Conservation (phyloP, 2,113 vertebrate species). For the Pogonocichla stellata region DNA sequence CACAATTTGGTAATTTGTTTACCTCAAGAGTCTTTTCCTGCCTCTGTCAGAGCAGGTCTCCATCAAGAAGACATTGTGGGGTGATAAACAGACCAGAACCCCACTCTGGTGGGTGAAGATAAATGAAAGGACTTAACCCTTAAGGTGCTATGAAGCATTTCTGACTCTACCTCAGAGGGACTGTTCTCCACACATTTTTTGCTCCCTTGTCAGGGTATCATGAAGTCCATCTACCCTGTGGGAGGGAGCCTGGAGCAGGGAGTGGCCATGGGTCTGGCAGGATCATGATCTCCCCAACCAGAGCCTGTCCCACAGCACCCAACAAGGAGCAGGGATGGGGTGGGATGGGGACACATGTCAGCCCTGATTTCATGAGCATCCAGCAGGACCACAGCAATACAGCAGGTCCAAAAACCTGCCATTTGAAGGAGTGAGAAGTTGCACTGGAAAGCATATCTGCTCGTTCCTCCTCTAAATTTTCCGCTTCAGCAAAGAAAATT, state of each 20-base stretch:
- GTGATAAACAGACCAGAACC: neutral
- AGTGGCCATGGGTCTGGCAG: neutral
- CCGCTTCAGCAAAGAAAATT: neutral
- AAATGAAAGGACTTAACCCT: neutral
- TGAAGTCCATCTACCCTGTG: neutral
- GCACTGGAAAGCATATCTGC: neutral
- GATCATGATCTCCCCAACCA: neutral
- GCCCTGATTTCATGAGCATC: neutral
- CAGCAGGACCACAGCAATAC: neutral
- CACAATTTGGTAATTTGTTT: neutral
- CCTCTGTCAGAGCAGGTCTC: neutral
- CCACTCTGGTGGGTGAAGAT: neutral
- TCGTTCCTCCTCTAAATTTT: neutral
- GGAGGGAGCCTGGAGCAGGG: neutral
- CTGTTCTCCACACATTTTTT: neutral
- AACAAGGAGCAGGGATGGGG: neutral
- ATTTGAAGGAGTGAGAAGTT: neutral
- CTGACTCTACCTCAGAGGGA: neutral
- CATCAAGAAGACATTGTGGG: neutral
- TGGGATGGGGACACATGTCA: fast-evolving
- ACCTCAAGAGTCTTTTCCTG: neutral
- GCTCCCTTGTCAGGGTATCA: neutral
- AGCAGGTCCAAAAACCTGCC: neutral
- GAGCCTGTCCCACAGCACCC: neutral
- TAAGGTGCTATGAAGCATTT: neutral